phyloP scores from a whole-genome alignment of 2,888 invertebrate species.

The Thymelicus sylvestris region DNA sequence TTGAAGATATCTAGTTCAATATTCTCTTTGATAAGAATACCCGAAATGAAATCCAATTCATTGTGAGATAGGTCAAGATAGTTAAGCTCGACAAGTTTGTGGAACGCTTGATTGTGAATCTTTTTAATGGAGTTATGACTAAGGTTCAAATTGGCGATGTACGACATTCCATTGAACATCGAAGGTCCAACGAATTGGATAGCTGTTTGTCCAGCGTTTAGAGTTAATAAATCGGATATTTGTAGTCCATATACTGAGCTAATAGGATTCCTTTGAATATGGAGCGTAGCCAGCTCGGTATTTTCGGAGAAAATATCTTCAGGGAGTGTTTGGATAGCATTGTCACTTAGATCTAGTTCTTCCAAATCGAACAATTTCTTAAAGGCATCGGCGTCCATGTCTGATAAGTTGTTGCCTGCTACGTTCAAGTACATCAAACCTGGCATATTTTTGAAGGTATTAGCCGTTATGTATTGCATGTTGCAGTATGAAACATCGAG shows the following conservation, averaged over 20 bases:
- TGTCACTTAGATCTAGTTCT: conserved; percentile 90
- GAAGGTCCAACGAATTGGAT: conserved; percentile 87
- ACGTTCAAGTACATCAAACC: conserved; percentile 88
- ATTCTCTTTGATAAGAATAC: conserved; percentile 88
- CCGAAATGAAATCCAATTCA: conserved; percentile 87
- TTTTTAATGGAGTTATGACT: conserved; percentile 88
- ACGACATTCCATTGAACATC: conserved; percentile 87
- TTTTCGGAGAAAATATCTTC: conserved; percentile 87
- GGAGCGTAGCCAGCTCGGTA: conserved; percentile 87
- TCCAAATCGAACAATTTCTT: conserved; percentile 86
- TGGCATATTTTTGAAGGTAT: conserved; percentile 86
- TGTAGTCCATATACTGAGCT: conserved; percentile 86
- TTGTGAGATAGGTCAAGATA: conserved; percentile 91
- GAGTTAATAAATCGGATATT: conserved; percentile 86
- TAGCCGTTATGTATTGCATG: conserved; percentile 86
- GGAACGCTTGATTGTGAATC: conserved; percentile 89
- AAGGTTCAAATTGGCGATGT: conserved; percentile 87
- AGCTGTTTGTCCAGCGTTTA: conserved; percentile 89
- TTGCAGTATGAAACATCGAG: conserved; percentile 89
- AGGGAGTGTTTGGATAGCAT: conserved; percentile 86
- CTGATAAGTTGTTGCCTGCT: conserved; percentile 87
- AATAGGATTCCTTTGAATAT: conserved; percentile 88
- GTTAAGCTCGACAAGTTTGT: conserved; percentile 86
- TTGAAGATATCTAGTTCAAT: conserved; percentile 88
- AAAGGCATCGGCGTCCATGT: conserved; percentile 86